Conservation (phyloP, 2,888 invertebrate genomes). For the Eilema depressum region DNA sequence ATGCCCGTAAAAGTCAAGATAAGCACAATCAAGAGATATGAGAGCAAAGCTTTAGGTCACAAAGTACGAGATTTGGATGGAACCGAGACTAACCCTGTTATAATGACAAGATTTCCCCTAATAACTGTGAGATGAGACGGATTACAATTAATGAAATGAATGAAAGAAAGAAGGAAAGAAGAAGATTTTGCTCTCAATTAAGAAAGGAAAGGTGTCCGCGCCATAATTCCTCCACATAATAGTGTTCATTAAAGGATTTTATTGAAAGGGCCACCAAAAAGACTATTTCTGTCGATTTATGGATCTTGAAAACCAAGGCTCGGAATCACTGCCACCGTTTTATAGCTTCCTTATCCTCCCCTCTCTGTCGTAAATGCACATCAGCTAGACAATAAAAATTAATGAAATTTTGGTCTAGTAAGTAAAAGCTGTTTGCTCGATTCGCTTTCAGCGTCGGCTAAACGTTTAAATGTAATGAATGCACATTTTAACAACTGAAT, state of each 20-base stretch:
- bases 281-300: background rate
- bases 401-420: background rate
- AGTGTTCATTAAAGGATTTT: background rate
- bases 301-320: background rate
- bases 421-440: background rate
- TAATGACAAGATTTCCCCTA: background rate
- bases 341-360: background rate
- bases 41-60: background rate
- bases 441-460: background rate
- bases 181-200: background rate
- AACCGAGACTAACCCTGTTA: background rate
- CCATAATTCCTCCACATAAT: background rate
- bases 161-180: background rate
- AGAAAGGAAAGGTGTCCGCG: background rate
- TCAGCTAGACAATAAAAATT: background rate
- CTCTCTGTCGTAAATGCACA: background rate
- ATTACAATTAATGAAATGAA: background rate
- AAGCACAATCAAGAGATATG: too few species aligned
- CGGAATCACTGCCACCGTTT: conserved; percentile 1
- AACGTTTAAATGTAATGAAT: background rate
- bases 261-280: background rate
- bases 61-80: background rate
- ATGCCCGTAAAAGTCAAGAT: too few species aligned
- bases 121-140: background rate
- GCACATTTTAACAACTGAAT: background rate